phyloP scores from a whole-genome alignment of 2,888 invertebrate genomes.

The Dyspetes luteomarginatus region DNA sequence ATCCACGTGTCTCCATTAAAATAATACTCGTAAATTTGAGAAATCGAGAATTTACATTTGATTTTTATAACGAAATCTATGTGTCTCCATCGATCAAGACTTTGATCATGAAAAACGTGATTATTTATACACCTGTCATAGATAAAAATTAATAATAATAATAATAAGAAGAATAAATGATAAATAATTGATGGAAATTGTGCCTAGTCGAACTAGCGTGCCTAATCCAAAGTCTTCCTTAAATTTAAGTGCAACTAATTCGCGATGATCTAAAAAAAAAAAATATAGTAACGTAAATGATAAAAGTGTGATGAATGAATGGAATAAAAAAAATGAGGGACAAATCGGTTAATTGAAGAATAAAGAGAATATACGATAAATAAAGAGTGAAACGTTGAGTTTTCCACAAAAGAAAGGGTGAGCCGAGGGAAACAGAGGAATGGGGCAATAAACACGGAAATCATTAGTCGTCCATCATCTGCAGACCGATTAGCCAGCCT shows the following conservation, averaged over 20 bases:
- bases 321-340: not conserved
- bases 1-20: constrained; percentile 73
- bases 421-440: constrained; percentile 9
- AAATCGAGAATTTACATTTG: not conserved
- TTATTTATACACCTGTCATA: constrained; percentile 21
- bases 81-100: constrained; percentile 13
- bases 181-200: constrained; percentile 48
- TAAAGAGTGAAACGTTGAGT: not conserved
- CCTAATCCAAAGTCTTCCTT: constrained; percentile 81
- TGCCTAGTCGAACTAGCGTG: constrained; percentile 73
- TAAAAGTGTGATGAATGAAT: not conserved
- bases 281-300: constrained; percentile 7
- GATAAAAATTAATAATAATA: not conserved
- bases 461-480: constrained; percentile 36
- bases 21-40: not conserved
- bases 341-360: not conserved
- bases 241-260: constrained; percentile 47
- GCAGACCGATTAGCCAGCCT: constrained; percentile 21
- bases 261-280: constrained; percentile 3
- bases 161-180: constrained; percentile 19
- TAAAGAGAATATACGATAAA: not conserved
- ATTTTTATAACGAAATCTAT: not conserved
- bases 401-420: constrained; percentile 10
- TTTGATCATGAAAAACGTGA: constrained; percentile 6
- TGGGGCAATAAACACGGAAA: constrained; percentile 53